Conservation (phyloP, 2,888 invertebrate species). For the Bursaphelenchus okinawaensis region DNA sequence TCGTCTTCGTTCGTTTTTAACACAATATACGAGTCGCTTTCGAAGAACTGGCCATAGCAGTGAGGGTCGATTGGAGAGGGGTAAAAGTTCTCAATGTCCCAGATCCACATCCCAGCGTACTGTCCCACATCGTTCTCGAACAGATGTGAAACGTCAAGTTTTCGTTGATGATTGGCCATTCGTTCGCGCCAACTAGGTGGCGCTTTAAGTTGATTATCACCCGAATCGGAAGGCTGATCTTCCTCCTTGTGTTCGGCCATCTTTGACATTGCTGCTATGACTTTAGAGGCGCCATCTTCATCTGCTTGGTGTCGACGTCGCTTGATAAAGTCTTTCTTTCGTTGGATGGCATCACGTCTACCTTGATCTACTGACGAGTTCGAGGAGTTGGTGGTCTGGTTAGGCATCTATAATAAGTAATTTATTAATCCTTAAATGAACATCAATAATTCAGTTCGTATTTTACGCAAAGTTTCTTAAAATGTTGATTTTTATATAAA, state of each 20-base stretch:
- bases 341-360: constrained; percentile 81
- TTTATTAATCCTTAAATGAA: no score
- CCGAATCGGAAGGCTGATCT: constrained; percentile 1
- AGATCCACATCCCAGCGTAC: constrained; percentile 72
- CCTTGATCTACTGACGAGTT: constrained; percentile 47
- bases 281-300: constrained; percentile 69
- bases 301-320: constrained; percentile 71
- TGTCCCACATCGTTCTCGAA: constrained; percentile 88
- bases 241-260: constrained; percentile 63
- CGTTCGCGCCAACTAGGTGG: constrained; percentile 11
- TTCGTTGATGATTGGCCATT: constrained; percentile 8
- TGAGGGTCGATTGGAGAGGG: constrained; percentile 75
- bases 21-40: constrained; percentile 89
- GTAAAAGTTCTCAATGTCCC: constrained; percentile 99
- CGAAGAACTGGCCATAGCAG: constrained; percentile 91
- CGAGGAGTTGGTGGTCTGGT: constrained; percentile 50
- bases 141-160: constrained; percentile 51
- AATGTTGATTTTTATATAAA: no score
- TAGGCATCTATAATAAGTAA: constrained; percentile 40
- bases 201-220: constrained; percentile 59
- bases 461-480: no score
- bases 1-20: constrained; percentile 43
- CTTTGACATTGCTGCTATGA: constrained; percentile 70
- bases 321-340: constrained; percentile 75
- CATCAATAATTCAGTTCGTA: no score